Evolutionary conservation across 2,113 vertebrate species (phyloP), one percentile per base, ranked within the genome.

Genomic region (Urocitellus parryii): DNA sequence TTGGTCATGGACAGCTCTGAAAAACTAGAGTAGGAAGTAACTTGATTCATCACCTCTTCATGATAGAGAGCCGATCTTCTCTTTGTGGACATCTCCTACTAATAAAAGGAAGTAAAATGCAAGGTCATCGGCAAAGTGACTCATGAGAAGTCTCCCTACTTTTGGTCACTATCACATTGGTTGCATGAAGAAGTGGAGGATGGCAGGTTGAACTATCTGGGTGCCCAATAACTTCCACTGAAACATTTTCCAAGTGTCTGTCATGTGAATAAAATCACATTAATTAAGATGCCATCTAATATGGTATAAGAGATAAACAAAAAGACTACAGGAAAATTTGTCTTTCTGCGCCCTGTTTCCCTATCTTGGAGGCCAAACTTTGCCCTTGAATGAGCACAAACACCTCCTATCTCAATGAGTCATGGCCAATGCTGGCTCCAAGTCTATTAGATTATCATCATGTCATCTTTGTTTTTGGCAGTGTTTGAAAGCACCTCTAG

Each of bases 401-500:
- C 84, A 96, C 90, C 95, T 98, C 93, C 20, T 65, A 86, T 87
- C 84, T 97, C 92, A 90, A 42, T 97, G 96, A 97, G 95, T 97
- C 95, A 97, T 92, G 94, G 97, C 96, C 81, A 90, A 94, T 72
- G 88, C 84, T 88, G 90, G 63, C 95, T 97, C 53, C 87, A 67
- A 95, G 93, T 96, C 90, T 94, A 96, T 97, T 96, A 96, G 97
- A 97, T 97, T 97, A 97, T 96, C 97, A 86, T 97, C 90, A 17
- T 97, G 97, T 97, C 96, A 96, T 97, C 98, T 97, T 97, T 97
- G 96, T 94, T 97, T 96, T 83, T 97, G 97, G 97, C 95, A 95
- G 95, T 96, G 95, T 93, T 96, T 81, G 90, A 94, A 96, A 97
- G 95, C 96, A 97, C 92, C 70, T 96, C 42, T 79, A 92, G 45